Evolutionary conservation across 1,140 invertebrate genomes (phyloP), one percentile per base, ranked within the genome.

Genomic region (Rhizoglyphus robini): DNA sequence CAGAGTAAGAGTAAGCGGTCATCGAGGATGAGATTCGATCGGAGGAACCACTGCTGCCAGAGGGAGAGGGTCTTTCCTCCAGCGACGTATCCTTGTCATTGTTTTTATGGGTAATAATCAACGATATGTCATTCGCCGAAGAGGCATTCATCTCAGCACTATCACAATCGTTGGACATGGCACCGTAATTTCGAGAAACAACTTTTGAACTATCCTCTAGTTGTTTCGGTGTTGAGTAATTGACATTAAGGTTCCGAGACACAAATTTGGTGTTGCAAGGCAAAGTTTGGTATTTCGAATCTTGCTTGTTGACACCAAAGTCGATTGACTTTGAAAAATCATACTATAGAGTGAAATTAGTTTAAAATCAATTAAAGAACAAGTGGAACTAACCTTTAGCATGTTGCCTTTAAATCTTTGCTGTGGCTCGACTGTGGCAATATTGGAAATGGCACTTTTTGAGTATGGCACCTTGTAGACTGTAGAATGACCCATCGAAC

Each of bases 281-380:
- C 73, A 93, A 79, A 23, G 88, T 91, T 78, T 95, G 90, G 79
- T 93, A 93, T 76, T 93, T 93, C 0, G 89, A 88, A 75, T 94
- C 88, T 57, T 93, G 70, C 83, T 63, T 38, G 13, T 36, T 41
- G 18, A 46, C 20, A 4, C 18, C 29, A 61, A 41, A 57, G 36
- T 49, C 18, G 30, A 18, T 20, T 25, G 49, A 29, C 15, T n/a
- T 5, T 38, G 54, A 25, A 8, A 65, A 2, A 32, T 48, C 30
- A 18, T 58, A 32, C 32, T 30, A 15, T 60, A 15, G 27, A 11
- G 48, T 57, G 60, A 3, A 54, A 32, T n/a, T n/a, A n/a, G n/a
- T n/a, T n/a, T n/a, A n/a, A n/a, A n/a, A n/a, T n/a, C n/a, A n/a
- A n/a, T n/a, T n/a, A n/a, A n/a, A n/a, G 36, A 41, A 18, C 8